Evolutionary conservation across 2,888 invertebrate genomes (phyloP).

Genomic region (Dasypolia templi): DNA sequence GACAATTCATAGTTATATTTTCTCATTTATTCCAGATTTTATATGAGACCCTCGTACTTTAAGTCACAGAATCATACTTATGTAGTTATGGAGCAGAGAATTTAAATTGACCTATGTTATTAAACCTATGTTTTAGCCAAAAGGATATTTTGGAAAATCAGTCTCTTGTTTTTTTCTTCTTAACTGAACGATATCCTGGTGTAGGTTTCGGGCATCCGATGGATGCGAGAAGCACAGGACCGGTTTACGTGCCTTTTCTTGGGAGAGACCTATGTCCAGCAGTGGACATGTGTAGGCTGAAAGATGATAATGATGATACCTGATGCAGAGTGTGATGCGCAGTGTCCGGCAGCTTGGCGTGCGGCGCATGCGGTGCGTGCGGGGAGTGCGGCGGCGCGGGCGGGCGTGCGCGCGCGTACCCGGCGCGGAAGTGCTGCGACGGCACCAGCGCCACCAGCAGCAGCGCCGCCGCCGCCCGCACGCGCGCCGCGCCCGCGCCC

Average conservation of each 20-base stretch:
- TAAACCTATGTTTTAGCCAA: too few relatives aligned
- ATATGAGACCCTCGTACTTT: too few relatives aligned
- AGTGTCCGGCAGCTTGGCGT: slow-evolving; percentile 84
- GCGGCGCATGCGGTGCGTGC: slow-evolving; percentile 83
- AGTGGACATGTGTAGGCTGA: not conserved
- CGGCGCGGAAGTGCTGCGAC: slow-evolving; percentile 96
- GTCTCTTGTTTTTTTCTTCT: not conserved
- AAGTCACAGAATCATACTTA: too few relatives aligned
- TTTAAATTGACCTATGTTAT: too few relatives aligned
- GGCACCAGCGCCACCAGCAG: slow-evolving; percentile 97
- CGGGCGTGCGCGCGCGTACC: slow-evolving; percentile 92
- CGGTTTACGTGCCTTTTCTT: not conserved
- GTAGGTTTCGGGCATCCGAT: too few relatives aligned
- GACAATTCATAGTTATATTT: too few relatives aligned
- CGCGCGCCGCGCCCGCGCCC: slow-evolving; percentile 95
- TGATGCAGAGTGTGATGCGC: slow-evolving; percentile 90
- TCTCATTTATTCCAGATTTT: too few relatives aligned
- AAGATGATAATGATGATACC: slow-evolving; percentile 66
- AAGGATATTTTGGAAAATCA: not conserved
- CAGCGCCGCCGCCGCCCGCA: slow-evolving; percentile 96
- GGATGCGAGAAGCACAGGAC: not conserved
- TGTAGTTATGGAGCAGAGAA: too few relatives aligned
- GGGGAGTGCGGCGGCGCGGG: slow-evolving; percentile 89
- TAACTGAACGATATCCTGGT: not conserved
- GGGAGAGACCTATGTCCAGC: too few relatives aligned